A percentile compares a stretch with the other conserved stretches of the same genome.
These are phyloP conservation scores for Hypomesus transpacificus DNA, from an alignment of 2,113 vertebrate genomes.

Conservation along the genomic window DNA sequence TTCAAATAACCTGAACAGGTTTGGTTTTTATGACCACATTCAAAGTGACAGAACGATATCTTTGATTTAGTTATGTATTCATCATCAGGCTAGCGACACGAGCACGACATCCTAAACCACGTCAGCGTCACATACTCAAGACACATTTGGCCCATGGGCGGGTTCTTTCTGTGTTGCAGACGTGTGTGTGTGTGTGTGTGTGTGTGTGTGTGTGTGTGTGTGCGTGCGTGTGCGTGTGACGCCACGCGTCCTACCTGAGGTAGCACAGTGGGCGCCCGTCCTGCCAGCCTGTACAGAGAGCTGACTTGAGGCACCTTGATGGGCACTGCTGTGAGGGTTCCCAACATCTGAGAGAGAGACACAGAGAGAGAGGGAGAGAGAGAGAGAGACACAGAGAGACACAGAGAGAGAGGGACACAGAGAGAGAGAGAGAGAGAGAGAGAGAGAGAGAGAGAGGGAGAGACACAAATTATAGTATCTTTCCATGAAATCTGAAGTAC, in stretches of 20 bases:
- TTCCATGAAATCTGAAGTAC: no score
- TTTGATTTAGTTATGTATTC: no score
- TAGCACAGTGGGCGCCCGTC: constrained; percentile 91
- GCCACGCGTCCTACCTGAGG: constrained; percentile 83
- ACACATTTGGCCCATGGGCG: neutral
- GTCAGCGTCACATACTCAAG: no score
- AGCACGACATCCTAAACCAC: no score
- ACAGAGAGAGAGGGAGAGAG: constrained; percentile 15
- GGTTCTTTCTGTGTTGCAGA: neutral
- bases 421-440: constrained; percentile 2
- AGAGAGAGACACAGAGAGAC: neutral
- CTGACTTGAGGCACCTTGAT: constrained; percentile 98
- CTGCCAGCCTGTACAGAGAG: constrained; percentile 94
- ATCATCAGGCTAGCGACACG: no score
- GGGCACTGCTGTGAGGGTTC: constrained; percentile 87
- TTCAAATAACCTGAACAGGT: no score
- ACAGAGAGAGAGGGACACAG: neutral
- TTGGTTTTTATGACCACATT: no score
- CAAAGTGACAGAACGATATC: no score
- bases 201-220: constrained; percentile 4
- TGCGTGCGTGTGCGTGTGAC: constrained; percentile 3
- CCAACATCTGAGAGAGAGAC: constrained; percentile 78
- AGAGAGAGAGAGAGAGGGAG: neutral
- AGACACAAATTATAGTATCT: no score
- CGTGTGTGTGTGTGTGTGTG: neutral